A percentile compares a stretch with the other conserved stretches of the same genome.
Conservation (phyloP, 1,140 invertebrate genomes). For the Drosophila kohkoa region DNA sequence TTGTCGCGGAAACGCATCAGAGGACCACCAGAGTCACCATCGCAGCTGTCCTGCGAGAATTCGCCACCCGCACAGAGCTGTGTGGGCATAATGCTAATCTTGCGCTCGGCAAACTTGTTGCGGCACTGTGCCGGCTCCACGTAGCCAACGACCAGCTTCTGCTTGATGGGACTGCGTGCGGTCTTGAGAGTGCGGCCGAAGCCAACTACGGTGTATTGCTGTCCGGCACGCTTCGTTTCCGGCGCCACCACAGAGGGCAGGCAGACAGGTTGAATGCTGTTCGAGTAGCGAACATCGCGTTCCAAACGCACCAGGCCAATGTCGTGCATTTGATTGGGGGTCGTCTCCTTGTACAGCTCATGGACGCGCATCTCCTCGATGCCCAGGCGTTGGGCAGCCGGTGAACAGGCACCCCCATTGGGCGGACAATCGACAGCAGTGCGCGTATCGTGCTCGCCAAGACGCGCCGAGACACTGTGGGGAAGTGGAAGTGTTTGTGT, state of each 20-base stretch:
- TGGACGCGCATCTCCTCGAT: slow-evolving; percentile 84
- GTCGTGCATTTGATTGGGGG: slow-evolving; percentile 83
- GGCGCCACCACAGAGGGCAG: slow-evolving; percentile 78
- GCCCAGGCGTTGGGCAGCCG: slow-evolving; percentile 50
- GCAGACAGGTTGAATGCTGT: slow-evolving; percentile 87
- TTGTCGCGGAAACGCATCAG: slow-evolving; percentile 85
- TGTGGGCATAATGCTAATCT: slow-evolving; percentile 57
- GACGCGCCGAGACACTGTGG: slow-evolving; percentile 80
- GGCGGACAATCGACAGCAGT: slow-evolving; percentile 84
- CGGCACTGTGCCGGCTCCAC: slow-evolving; percentile 59
- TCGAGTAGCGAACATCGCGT: slow-evolving; percentile 83
- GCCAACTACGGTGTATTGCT: slow-evolving; percentile 87
- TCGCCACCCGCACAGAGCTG: slow-evolving; percentile 88
- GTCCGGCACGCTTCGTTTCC: slow-evolving; percentile 46
- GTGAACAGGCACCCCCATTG: slow-evolving; percentile 65
- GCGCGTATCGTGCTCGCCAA: slow-evolving; percentile 86
- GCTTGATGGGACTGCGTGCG: slow-evolving; percentile 67
- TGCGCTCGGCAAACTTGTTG: slow-evolving; percentile 57
- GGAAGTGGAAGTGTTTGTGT: slow-evolving; percentile 11
- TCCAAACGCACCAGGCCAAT: slow-evolving; percentile 85
- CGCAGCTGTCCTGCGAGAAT: slow-evolving; percentile 87
- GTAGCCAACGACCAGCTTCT: slow-evolving; percentile 57
- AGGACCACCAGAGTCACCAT: slow-evolving; percentile 90
- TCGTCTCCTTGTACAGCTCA: slow-evolving; percentile 79
- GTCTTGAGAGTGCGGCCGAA: slow-evolving; percentile 87